Percentiles rank a stretch among this genome's conserved stretches.
phyloP scores from a whole-genome alignment of 64 coral and sea anemone genomes.

The Porites australiensis region DNA sequence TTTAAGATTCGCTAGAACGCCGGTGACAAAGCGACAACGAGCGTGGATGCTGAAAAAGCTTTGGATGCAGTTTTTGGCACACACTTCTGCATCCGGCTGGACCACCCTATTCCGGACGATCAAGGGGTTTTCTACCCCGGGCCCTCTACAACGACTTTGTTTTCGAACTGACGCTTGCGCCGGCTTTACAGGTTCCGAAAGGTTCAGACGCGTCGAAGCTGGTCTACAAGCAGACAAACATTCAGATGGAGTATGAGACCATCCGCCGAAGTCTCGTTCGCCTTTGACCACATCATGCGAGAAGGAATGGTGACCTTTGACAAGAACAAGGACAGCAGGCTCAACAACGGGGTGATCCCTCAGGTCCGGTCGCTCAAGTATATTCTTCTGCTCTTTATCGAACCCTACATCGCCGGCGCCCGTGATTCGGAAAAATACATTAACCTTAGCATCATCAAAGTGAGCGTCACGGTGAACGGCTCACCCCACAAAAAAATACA shows the following conservation, averaged over 20 bases:
- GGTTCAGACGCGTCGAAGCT: not conserved
- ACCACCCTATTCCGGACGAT: conserved; percentile 31
- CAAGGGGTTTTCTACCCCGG: conserved; percentile 44
- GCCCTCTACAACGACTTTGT: not conserved
- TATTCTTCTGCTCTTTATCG: not conserved
- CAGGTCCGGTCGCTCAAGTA: not conserved
- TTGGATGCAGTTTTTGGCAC: not conserved
- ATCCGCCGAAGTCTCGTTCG: not conserved
- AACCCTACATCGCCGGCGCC: not conserved
- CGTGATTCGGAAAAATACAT: not conserved
- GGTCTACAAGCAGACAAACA: not conserved
- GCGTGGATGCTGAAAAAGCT: not conserved
- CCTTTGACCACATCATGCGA: not conserved
- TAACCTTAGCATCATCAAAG: not conserved
- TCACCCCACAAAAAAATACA: no score
- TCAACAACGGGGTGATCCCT: not conserved
- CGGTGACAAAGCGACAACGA: not conserved
- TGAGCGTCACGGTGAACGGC: not conserved
- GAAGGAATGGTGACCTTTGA: not conserved
- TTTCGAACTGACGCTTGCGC: not conserved
- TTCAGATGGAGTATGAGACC: not conserved
- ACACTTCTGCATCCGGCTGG: conserved; percentile 30
- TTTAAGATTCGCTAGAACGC: conserved; percentile 32
- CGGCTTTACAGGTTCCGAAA: not conserved
- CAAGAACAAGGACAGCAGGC: no score